phyloP scores from a whole-genome alignment of 2,113 vertebrate genomes.

The Bagarius yarrelli region DNA sequence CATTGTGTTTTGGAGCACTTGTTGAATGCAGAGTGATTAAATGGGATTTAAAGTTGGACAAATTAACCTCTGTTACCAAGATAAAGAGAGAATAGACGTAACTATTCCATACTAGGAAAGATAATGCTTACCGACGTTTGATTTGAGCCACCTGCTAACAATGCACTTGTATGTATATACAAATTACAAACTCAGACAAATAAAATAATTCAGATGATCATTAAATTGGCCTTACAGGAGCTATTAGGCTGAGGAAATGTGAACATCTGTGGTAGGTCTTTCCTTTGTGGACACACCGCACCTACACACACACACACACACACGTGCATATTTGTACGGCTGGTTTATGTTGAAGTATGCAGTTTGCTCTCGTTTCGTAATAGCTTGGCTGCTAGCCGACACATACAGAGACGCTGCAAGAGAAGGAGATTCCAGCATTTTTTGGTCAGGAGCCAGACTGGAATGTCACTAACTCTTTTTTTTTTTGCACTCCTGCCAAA shows the following conservation, averaged over 20 bases:
- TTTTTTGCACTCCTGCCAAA: conserved; percentile 58
- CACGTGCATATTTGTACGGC: conserved; percentile 36
- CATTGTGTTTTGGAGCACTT: conserved; percentile 1
- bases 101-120: neutral
- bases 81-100: neutral
- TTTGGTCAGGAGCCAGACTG: conserved; percentile 62
- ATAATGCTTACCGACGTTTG: neutral
- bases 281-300: conserved; percentile 22
- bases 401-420: conserved; percentile 47
- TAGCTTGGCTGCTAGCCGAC: conserved; percentile 58
- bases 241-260: neutral
- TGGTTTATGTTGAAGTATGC: conserved; percentile 48
- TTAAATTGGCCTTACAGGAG: neutral
- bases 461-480: conserved; percentile 61
- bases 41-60: conserved; percentile 32
- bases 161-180: neutral
- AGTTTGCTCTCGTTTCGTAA: conserved; percentile 60
- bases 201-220: neutral
- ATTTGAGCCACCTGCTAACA: neutral
- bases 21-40: conserved; percentile 29
- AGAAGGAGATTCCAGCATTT: conserved; percentile 64
- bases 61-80: neutral
- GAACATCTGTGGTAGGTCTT: neutral
- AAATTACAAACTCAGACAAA: neutral
- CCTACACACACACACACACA: conserved; percentile 5